Evolutionary conservation across 37 sponge, comb jelly and placozoan genomes (phyloP).

Genomic region (Bolinopsis microptera): DNA sequence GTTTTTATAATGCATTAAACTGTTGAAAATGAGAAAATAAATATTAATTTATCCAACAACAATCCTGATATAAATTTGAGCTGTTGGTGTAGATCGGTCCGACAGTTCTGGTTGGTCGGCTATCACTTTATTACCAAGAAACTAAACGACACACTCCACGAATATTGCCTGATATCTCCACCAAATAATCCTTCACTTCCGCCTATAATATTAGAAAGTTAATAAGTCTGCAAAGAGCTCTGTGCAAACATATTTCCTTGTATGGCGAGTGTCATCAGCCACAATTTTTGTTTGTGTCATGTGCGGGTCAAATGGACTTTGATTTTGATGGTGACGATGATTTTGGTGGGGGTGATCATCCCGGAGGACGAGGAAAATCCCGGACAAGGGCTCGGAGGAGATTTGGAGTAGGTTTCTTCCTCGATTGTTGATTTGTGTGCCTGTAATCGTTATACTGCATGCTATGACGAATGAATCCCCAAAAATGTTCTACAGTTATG

Average conservation of each 20-base stretch:
- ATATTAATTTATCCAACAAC: too few relatives aligned
- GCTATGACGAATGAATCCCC: too few relatives aligned
- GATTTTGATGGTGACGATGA: background rate
- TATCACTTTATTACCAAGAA: background rate
- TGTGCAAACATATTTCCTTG: too few relatives aligned
- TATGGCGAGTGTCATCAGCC: background rate
- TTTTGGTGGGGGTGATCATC: background rate
- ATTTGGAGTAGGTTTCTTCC: background rate
- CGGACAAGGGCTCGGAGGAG: background rate
- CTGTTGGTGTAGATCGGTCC: too few relatives aligned
- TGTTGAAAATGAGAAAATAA: too few relatives aligned
- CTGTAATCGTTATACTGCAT: too few relatives aligned
- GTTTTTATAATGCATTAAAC: too few relatives aligned
- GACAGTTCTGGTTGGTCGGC: too few relatives aligned
- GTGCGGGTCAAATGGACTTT: background rate
- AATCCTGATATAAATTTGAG: too few relatives aligned
- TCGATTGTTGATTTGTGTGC: too few relatives aligned
- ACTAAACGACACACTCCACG: background rate
- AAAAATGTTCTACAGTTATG: too few relatives aligned
- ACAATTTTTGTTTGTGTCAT: background rate
- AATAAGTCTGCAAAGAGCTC: background rate
- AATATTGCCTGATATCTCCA: too few relatives aligned
- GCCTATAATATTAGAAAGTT: background rate
- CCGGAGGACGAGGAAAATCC: background rate
- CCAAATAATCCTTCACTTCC: background rate